These are phyloP conservation scores for Drosophila prosaltans DNA, from an alignment of 1,140 invertebrate species.

Conservation along the genomic window DNA sequence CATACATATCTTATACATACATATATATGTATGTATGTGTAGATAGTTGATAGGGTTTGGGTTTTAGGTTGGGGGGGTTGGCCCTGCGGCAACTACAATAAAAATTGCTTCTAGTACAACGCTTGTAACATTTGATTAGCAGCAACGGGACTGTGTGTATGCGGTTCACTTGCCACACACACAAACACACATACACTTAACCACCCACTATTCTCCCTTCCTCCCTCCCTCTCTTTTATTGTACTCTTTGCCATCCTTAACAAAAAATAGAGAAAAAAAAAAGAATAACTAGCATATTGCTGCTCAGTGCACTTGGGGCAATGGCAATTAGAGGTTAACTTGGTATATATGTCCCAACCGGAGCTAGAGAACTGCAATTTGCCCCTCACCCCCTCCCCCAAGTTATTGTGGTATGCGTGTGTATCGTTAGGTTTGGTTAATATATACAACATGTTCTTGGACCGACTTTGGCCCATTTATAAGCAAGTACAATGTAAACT, in stretches of 20 bases:
- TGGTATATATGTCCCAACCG: constrained; percentile 37
- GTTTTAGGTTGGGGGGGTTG: neutral
- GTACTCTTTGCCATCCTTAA: constrained; percentile 19
- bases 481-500: constrained; percentile 51
- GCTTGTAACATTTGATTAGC: constrained; percentile 78
- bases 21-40: constrained; percentile 11
- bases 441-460: constrained; percentile 54
- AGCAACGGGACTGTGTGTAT: constrained; percentile 31
- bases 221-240: neutral
- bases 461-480: constrained; percentile 37
- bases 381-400: neutral
- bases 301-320: constrained; percentile 64
- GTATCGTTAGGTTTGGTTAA: constrained; percentile 59
- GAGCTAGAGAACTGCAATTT: constrained; percentile 25
- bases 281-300: constrained; percentile 62
- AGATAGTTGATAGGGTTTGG: constrained; percentile 1
- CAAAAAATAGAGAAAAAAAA: neutral
- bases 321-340: constrained; percentile 74
- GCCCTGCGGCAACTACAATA: constrained; percentile 70
- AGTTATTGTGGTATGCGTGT: neutral
- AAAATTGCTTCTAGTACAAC: constrained; percentile 64
- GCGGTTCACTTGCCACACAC: neutral
- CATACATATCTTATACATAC: constrained; percentile 43
- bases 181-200: neutral
- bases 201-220: neutral